These are phyloP conservation scores for Trachelus iudaicus DNA, from an alignment of 2,888 invertebrate species.

Conservation along the genomic window DNA sequence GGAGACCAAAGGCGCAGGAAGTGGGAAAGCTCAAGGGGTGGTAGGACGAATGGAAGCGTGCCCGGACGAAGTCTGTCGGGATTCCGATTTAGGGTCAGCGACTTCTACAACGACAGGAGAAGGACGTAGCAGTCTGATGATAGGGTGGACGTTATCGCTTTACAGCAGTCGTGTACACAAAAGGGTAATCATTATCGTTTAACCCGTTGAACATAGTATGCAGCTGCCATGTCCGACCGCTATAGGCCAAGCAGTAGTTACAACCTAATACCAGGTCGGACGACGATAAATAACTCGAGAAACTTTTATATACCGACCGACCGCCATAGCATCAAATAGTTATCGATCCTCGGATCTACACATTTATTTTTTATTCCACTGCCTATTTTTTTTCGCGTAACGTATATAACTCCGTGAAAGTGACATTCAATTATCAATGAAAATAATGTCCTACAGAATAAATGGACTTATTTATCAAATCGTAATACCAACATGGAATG, in stretches of 20 bases:
- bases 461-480: not conserved
- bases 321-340: not conserved
- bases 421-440: not conserved
- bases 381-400: not conserved
- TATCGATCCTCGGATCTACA: not conserved
- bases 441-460: not conserved
- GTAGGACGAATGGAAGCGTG: slow-evolving; percentile 41
- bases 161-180: slow-evolving; percentile 2
- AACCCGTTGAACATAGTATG: not conserved
- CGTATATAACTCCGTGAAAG: not conserved
- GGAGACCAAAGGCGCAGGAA: not conserved
- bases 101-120: slow-evolving; percentile 9
- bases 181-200: not conserved
- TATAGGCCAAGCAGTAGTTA: not conserved
- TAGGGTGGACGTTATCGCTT: slow-evolving; percentile 9
- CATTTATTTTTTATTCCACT: not conserved
- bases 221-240: not conserved
- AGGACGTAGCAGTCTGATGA: not conserved
- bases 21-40: not conserved
- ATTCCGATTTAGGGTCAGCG: slow-evolving; percentile 45
- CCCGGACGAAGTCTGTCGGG: slow-evolving; percentile 40
- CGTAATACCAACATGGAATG: not conserved
- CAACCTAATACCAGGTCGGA: not conserved
- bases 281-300: not conserved
- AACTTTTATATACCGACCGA: not conserved